A percentile compares a stretch with the other conserved stretches of the same genome.
phyloP scores from a whole-genome alignment of 2,797 vertebrate genomes.

The Pseudochromis fuscus region DNA sequence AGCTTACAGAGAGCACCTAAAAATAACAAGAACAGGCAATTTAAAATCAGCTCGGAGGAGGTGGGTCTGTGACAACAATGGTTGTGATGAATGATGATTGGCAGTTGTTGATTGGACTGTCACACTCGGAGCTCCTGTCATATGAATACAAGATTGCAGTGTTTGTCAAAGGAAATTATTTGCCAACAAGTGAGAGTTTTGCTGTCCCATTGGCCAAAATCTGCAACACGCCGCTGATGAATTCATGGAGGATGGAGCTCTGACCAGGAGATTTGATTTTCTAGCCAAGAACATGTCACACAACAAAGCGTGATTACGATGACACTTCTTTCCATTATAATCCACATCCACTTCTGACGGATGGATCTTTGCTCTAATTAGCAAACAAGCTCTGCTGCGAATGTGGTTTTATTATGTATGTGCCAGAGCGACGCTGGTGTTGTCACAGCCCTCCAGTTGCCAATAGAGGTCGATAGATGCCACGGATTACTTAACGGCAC shows the following conservation, averaged over 20 bases:
- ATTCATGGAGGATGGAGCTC: neutral
- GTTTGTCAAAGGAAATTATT: constrained; percentile 35
- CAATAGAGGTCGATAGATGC: constrained; percentile 20
- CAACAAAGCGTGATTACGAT: constrained; percentile 18
- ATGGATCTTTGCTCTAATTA: constrained; percentile 50
- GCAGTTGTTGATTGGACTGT: constrained; percentile 32
- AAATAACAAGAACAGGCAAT: constrained; percentile 14
- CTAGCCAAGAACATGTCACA: constrained; percentile 24
- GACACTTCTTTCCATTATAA: constrained; percentile 22
- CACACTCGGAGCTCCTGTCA: constrained; percentile 29
- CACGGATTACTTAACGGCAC: constrained; percentile 34
- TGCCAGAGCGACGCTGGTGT: constrained; percentile 27
- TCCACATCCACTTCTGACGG: constrained; percentile 33
- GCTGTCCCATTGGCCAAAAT: constrained; percentile 24
- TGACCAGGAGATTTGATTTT: neutral
- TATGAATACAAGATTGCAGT: constrained; percentile 30
- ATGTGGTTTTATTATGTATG: constrained; percentile 48
- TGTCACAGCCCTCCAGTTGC: constrained; percentile 28
- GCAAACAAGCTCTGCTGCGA: constrained; percentile 44
- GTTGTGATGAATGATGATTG: constrained; percentile 40
- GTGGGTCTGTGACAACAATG: constrained; percentile 28
- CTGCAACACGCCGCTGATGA: constrained; percentile 23
- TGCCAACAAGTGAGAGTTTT: constrained; percentile 35
- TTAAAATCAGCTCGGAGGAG: constrained; percentile 34
- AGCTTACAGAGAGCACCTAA: neutral